phyloP scores from a whole-genome alignment of 2,797 vertebrate genomes.

The Characodon lateralis region DNA sequence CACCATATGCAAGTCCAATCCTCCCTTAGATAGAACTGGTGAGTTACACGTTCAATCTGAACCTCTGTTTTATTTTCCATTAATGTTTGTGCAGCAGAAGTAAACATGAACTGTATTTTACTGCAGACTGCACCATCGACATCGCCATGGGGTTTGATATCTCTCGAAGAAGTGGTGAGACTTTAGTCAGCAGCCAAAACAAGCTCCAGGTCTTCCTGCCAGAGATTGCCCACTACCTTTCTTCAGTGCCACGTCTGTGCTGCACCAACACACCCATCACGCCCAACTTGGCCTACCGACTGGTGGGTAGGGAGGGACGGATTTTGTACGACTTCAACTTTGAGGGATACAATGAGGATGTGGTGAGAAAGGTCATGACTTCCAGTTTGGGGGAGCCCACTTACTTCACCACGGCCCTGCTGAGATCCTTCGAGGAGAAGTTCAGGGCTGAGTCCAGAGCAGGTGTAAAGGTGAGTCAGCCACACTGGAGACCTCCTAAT shows the following conservation, averaged over 20 bases:
- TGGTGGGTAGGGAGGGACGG: constrained; percentile 56
- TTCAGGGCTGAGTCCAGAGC: constrained; percentile 67
- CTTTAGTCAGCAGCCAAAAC: constrained; percentile 67
- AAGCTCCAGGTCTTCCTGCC: constrained; percentile 79
- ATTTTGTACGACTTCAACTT: constrained; percentile 79
- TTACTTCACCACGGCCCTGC: constrained; percentile 77
- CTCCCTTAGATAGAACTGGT: rapidly evolving
- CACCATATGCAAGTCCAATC: constrained; percentile 59
- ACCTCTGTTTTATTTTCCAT: neutral
- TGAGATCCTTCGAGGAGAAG: constrained; percentile 79
- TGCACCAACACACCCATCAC: constrained; percentile 58
- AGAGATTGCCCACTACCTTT: constrained; percentile 72
- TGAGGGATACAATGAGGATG: constrained; percentile 68
- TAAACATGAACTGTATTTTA: no score
- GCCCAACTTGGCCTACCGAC: constrained; percentile 75
- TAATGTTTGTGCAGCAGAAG: neutral
- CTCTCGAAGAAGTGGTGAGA: constrained; percentile 51
- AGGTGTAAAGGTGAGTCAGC: constrained; percentile 83
- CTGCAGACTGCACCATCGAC: constrained; percentile 82
- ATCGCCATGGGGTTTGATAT: constrained; percentile 87
- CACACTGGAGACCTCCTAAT: neutral
- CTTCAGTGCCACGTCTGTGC: constrained; percentile 77
- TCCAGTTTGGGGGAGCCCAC: constrained; percentile 54
- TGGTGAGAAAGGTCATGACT: constrained; percentile 80
- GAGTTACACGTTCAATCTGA: constrained; percentile 22